phyloP scores from a whole-genome alignment of 2,797 vertebrate genomes.

The Florisuga fusca region DNA sequence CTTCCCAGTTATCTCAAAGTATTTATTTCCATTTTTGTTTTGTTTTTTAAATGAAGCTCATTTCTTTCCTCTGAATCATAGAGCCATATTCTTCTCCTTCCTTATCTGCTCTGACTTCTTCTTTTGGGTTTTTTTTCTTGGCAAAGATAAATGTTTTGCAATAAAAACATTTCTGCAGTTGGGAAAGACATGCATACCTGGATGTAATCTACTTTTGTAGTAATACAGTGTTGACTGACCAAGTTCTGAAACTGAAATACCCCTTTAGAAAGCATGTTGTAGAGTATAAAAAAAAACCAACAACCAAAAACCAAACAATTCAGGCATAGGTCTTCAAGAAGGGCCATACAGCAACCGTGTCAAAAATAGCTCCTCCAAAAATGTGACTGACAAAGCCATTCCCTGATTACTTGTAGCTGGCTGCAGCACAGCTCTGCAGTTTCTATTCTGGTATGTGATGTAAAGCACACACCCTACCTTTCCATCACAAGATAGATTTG shows the following conservation, averaged over 20 bases:
- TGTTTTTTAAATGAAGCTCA: background rate
- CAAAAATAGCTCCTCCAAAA: background rate
- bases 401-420: background rate
- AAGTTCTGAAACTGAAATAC: background rate
- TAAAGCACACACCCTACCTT: background rate
- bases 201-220: background rate
- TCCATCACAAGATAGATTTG: background rate
- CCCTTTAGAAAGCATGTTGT: background rate
- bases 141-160: background rate
- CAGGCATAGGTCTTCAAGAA: background rate
- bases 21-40: background rate
- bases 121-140: background rate
- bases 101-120: background rate
- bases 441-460: background rate
- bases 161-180: background rate
- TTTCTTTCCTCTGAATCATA: background rate
- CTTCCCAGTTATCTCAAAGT: background rate
- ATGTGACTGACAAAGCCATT: background rate
- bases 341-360: background rate
- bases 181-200: background rate
- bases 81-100: background rate
- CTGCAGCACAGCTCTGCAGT: background rate
- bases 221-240: background rate
- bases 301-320: too few relatives aligned
- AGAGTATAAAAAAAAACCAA: background rate